Evolutionary conservation across 2,113 vertebrate genomes (phyloP), one percentile per base, ranked within the genome.

Genomic region (Nycticryphes semicollaris): DNA sequence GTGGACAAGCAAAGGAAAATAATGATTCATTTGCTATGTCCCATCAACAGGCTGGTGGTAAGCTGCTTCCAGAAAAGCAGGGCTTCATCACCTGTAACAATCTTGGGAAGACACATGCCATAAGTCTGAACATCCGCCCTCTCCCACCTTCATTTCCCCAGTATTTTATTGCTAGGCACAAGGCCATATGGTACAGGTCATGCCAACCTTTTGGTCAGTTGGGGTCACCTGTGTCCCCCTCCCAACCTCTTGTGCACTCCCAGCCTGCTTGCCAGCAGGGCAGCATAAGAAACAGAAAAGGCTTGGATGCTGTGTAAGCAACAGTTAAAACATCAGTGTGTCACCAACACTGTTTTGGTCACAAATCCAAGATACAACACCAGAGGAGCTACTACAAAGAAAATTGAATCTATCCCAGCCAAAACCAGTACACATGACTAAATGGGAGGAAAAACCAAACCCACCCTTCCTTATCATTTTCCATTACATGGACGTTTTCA

Each of bases 81-180:
- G 57, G 24, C 41, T 88, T 19, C 30, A 35, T 66, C 51, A 50
- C 1, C 0, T 28, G 15, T 23, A 50, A n/a, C 0, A 3, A 1
- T 9, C n/a, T 72, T 48, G 48, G 28, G 63, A 84, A 77, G 21
- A 37, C 10, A 37, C 53, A 76, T 8, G 10, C 16, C 12, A 0
- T 21, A 54, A 33, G 33, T 62, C 69, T 68, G 70, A 83, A 9
- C 11, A 43, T 48, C 6, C 7, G 3, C 5, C 59, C 23, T 17
- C 28, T 50, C 57, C 51, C 30, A 39, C 53, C 11, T 27, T 4
- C 45, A 37, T 33, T 75, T 24, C 6, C 37, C 37, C 18, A 43
- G 50, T 16, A 15, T 67, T 75, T 39, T 35, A 23, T 37, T 62
- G 33, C 22, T 13, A 12, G 22, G 14, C 5, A 0, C 30, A 54